Conservation (phyloP, 2,888 invertebrate genomes). For the Silvanus unidentatus region DNA sequence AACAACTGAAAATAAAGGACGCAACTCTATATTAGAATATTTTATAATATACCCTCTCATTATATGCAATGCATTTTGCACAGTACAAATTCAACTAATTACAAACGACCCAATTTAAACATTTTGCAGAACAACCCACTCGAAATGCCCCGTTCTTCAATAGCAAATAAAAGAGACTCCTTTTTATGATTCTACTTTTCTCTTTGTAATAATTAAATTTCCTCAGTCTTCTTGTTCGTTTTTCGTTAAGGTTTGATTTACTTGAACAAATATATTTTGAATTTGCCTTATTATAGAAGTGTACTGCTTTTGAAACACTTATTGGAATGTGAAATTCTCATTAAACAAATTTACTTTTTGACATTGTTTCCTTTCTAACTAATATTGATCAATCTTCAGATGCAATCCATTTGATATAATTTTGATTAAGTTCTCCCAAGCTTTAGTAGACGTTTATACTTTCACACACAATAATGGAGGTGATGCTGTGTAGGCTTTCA, state of each 20-base stretch:
- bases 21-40: constrained; percentile 10
- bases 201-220: constrained; percentile 7
- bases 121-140: not conserved
- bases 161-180: not conserved
- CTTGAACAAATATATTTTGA: constrained; percentile 4
- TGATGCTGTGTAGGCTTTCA: too few species aligned
- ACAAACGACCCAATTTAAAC: not conserved
- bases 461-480: too few species aligned
- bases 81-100: constrained; percentile 5
- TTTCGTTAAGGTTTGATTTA: constrained; percentile 6
- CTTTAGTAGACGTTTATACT: too few species aligned
- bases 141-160: not conserved
- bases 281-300: constrained; percentile 4
- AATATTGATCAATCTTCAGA: too few species aligned
- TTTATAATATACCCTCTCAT: constrained; percentile 1
- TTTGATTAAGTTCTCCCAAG: too few species aligned
- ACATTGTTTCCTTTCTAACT: constrained; percentile 3
- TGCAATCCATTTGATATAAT: too few species aligned
- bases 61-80: constrained; percentile 3
- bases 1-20: constrained; percentile 14
- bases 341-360: constrained; percentile 5
- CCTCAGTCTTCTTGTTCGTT: not conserved
- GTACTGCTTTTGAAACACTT: constrained; percentile 4
- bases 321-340: constrained; percentile 7
- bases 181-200: constrained; percentile 1